Conservation (phyloP, 2,797 vertebrate species). For the Linurgus olivaceus region DNA sequence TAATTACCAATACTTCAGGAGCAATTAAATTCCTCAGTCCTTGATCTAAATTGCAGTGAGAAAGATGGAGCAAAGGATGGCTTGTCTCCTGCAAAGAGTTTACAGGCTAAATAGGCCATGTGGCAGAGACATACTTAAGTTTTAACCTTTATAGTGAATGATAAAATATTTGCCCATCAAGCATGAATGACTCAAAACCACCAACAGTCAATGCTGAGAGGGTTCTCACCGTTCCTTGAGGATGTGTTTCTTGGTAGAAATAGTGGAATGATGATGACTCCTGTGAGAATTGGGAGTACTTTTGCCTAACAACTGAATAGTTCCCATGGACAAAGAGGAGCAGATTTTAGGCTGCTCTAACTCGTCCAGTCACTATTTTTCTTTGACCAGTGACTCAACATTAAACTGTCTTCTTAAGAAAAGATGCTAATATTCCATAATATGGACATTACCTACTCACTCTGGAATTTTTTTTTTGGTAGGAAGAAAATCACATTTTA, state of each 20-base stretch:
- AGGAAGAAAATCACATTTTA: not conserved
- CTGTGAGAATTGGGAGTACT: not conserved
- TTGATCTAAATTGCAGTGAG: constrained; percentile 60
- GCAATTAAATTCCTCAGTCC: constrained; percentile 46
- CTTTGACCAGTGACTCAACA: not conserved
- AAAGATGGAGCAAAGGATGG: constrained; percentile 36
- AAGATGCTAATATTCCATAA: not conserved
- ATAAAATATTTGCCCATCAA: not conserved
- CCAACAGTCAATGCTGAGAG: not conserved
- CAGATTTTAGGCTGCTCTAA: not conserved
- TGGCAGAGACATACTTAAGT: not conserved
- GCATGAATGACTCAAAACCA: not conserved
- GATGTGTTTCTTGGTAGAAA: not conserved
- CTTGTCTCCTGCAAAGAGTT: not conserved
- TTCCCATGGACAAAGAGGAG: not conserved
- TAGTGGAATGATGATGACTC: not conserved
- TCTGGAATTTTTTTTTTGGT: not conserved
- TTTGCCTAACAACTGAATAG: not conserved
- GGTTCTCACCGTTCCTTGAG: not conserved
- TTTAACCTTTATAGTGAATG: not conserved
- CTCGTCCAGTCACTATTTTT: not conserved
- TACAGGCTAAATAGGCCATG: not conserved
- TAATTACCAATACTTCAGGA: constrained; percentile 55
- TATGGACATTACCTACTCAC: not conserved
- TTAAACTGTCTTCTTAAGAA: not conserved